Evolutionary conservation across 2,888 invertebrate genomes (phyloP).

Genomic region (Euphydryas editha): DNA sequence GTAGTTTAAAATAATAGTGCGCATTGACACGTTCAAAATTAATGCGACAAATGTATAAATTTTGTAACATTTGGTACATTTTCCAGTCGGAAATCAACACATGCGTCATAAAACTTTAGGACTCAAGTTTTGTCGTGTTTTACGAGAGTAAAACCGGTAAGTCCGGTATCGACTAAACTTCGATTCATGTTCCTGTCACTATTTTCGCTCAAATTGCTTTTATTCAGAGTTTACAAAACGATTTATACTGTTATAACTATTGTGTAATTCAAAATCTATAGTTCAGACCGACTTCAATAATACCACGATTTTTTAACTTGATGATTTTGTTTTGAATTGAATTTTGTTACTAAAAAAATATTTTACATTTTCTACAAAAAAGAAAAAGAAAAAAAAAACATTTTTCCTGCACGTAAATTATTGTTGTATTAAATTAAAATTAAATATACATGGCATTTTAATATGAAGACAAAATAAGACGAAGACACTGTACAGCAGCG

Average conservation of each 20-base stretch:
- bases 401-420: too few relatives aligned
- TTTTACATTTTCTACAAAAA: too few relatives aligned
- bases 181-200: slow-evolving; percentile 54
- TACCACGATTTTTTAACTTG: too few relatives aligned
- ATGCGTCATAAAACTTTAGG: slow-evolving; percentile 29
- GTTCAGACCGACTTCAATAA: not conserved
- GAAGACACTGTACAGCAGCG: too few relatives aligned
- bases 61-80: slow-evolving; percentile 1
- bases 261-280: not conserved
- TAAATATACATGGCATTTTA: too few relatives aligned
- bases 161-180: slow-evolving; percentile 58
- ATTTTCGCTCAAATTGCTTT: slow-evolving; percentile 60
- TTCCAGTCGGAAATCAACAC: slow-evolving; percentile 24
- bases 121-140: slow-evolving; percentile 34
- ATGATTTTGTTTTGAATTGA: too few relatives aligned
- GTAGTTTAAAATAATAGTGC: too few relatives aligned
- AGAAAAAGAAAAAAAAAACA: too few relatives aligned
- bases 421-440: too few relatives aligned
- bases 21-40: not conserved
- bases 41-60: not conserved
- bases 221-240: slow-evolving; percentile 64
- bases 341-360: too few relatives aligned
- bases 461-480: too few relatives aligned
- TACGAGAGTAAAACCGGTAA: slow-evolving; percentile 44
- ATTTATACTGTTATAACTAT: not conserved